A percentile compares a stretch with the other conserved stretches of the same genome.
These are phyloP conservation scores for Nasonia longicornis DNA, from an alignment of 1,140 invertebrate species.

Conservation along the genomic window DNA sequence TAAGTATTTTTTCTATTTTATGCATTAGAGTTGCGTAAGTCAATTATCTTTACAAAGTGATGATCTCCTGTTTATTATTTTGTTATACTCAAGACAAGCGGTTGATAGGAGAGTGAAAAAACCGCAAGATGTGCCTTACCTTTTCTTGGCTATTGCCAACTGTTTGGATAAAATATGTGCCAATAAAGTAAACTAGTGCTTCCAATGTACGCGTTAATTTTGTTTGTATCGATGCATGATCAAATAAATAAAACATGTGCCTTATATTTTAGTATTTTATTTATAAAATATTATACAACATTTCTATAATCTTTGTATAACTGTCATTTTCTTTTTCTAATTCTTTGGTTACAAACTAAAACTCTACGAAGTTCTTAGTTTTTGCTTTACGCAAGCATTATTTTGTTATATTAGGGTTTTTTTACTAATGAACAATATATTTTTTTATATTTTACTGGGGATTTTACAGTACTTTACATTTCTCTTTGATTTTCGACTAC, in stretches of 20 bases:
- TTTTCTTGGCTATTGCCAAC: neutral
- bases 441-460: too few species aligned
- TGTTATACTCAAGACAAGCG: neutral
- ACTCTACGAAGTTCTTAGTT: too few species aligned
- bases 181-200: slow-evolving; percentile 35
- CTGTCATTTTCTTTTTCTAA: too few species aligned
- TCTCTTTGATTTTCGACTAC: too few species aligned
- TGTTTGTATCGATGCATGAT: slow-evolving; percentile 32
- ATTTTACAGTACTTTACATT: too few species aligned
- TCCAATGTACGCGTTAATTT: slow-evolving; percentile 26
- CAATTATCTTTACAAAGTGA: slow-evolving; percentile 21
- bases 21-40: slow-evolving; percentile 10
- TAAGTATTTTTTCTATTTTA: slow-evolving; percentile 14
- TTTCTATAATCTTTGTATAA: too few species aligned
- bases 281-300: neutral
- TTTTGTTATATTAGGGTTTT: too few species aligned
- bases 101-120: neutral
- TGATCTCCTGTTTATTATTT: slow-evolving; percentile 28
- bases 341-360: too few species aligned
- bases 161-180: slow-evolving; percentile 34
- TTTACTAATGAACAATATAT: too few species aligned
- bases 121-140: neutral
- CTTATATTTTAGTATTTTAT: neutral
- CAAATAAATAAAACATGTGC: slow-evolving; percentile 36
- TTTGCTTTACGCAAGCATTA: too few species aligned